Conservation (phyloP, 2,888 invertebrate species). For the Mesorhabditis sp. region DNA sequence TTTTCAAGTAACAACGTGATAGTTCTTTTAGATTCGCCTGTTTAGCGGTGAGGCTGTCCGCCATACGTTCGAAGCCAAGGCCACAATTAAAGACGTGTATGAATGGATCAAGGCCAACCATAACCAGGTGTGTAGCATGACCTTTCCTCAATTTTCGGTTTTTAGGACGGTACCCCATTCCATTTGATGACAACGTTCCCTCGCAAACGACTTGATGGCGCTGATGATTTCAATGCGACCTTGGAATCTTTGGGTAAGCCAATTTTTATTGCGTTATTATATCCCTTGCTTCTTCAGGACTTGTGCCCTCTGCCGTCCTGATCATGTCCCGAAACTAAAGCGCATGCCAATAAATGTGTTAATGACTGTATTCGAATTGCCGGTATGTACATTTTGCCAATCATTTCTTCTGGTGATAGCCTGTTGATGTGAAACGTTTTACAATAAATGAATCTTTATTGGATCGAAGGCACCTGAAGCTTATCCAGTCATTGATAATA, state of each 20-base stretch:
- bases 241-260: neutral
- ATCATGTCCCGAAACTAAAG: neutral
- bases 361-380: no score
- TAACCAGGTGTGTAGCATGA: neutral
- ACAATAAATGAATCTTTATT: no score
- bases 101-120: neutral
- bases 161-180: neutral
- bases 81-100: neutral
- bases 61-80: conserved; percentile 78
- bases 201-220: neutral
- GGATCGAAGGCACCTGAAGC: no score
- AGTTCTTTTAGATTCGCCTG: conserved; percentile 66
- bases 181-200: neutral
- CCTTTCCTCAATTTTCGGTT: neutral
- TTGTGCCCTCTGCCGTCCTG: neutral
- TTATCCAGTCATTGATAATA: no score
- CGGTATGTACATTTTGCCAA: no score
- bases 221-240: neutral
- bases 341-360: no score
- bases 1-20: neutral
- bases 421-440: no score
- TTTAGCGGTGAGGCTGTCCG: conserved; percentile 73
- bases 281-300: neutral
- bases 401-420: no score
- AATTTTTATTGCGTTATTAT: neutral